Conservation (phyloP, 2,113 vertebrate species). For the Ptilonorhynchus violaceus region DNA sequence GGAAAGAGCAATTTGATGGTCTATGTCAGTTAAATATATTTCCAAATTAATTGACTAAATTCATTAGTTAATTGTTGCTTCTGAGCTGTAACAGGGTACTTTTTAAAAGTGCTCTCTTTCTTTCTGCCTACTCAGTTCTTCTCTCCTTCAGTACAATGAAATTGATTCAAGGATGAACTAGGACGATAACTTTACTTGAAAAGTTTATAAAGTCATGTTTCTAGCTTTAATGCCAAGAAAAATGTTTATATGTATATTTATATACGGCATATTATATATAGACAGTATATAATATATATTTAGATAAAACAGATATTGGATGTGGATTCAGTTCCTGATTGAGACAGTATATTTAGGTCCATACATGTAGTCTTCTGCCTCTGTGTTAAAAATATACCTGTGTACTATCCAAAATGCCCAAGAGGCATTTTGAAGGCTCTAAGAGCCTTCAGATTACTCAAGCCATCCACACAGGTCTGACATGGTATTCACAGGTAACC, state of each 20-base stretch:
- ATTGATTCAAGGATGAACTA: not conserved
- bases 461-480: not conserved
- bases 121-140: not conserved
- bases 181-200: not conserved
- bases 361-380: not conserved
- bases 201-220: not conserved
- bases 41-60: not conserved
- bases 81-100: not conserved
- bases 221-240: not conserved
- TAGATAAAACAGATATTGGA: not conserved
- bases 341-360: not conserved
- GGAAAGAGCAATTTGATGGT: not conserved
- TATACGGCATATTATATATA: not conserved
- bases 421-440: no score
- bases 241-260: not conserved
- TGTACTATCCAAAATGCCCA: not conserved
- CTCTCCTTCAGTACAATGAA: not conserved
- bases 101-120: not conserved
- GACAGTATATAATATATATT: no score
- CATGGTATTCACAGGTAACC: not conserved
- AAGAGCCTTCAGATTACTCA: not conserved
- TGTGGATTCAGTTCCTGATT: not conserved
- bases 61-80: not conserved
- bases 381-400: not conserved
- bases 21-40: not conserved